Conservation (phyloP, 2,888 invertebrate species). For the Limnephilus lunatus region DNA sequence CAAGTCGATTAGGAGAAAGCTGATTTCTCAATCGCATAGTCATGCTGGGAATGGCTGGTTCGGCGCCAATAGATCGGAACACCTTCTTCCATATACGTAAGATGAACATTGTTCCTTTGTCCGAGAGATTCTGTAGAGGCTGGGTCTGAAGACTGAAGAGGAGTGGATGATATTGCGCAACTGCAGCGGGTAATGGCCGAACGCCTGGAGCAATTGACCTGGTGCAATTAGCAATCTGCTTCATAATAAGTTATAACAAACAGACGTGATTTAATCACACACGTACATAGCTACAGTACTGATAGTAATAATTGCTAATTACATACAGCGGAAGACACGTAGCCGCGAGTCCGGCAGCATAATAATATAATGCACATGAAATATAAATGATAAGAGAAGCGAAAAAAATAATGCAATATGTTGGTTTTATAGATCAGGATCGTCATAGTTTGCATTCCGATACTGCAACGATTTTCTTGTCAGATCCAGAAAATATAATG, state of each 20-base stretch:
- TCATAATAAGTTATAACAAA: background rate
- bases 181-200: background rate
- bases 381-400: background rate
- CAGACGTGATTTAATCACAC: conserved; percentile 12
- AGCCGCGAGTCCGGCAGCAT: background rate
- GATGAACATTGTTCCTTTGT: conserved; percentile 13
- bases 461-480: background rate
- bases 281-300: background rate
- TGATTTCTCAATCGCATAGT: background rate
- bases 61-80: background rate
- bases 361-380: background rate
- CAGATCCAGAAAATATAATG: background rate
- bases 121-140: background rate
- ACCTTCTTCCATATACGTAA: conserved; percentile 11
- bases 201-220: background rate
- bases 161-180: background rate
- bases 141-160: background rate
- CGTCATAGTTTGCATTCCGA: background rate
- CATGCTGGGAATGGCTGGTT: background rate
- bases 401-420: background rate
- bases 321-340: background rate
- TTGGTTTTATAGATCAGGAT: background rate
- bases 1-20: conserved; percentile 12
- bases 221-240: background rate
- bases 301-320: background rate